These are phyloP conservation scores for Leistus spinibarbis DNA, from an alignment of 2,888 invertebrate genomes.

Conservation along the genomic window DNA sequence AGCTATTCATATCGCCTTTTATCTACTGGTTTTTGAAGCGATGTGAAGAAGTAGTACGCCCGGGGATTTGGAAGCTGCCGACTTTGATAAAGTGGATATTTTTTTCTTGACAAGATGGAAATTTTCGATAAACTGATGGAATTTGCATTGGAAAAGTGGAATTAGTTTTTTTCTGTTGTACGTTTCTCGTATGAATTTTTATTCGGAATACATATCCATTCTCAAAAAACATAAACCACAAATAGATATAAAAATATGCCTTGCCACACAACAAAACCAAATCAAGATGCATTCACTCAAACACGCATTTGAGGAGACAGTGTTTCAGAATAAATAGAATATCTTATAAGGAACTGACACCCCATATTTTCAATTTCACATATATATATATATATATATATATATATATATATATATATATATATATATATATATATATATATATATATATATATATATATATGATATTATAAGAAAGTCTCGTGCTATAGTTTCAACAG, in stretches of 20 bases:
- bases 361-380: no score
- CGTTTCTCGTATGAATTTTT: conserved; percentile 29
- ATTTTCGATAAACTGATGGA: conserved; percentile 30
- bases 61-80: conserved; percentile 36
- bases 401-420: no score
- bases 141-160: conserved; percentile 35
- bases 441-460: no score
- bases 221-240: background rate
- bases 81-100: conserved; percentile 39
- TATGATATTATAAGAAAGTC: no score
- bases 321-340: no score
- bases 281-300: no score
- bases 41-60: conserved; percentile 29
- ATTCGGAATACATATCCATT: conserved; percentile 25
- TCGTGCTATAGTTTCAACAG: no score
- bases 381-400: no score
- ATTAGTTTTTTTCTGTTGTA: conserved; percentile 26
- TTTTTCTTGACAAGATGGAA: conserved; percentile 37
- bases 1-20: conserved; percentile 39
- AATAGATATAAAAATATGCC: background rate
- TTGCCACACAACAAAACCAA: background rate
- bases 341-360: no score
- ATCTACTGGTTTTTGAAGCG: conserved; percentile 39
- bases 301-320: no score
- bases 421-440: no score